A percentile compares a stretch with the other conserved stretches of the same genome.
Evolutionary conservation across 1,140 invertebrate genomes (phyloP).

Genomic region (Macrotrachela quadricornifera): DNA sequence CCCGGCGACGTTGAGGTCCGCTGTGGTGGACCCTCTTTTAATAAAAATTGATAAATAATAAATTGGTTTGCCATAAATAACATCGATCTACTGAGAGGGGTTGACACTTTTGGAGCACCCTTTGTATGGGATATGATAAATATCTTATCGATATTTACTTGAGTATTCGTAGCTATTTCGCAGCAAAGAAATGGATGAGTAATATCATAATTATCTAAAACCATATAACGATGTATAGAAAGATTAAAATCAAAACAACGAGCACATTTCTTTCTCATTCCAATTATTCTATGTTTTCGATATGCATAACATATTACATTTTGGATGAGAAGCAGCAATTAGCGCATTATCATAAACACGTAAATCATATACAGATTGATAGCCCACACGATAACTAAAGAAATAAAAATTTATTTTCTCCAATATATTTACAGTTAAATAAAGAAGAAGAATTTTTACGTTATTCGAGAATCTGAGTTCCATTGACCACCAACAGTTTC

Average conservation of each 20-base stretch:
- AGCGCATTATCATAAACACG: slow-evolving; percentile 62
- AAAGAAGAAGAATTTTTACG: slow-evolving; percentile 1
- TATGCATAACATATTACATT: slow-evolving; percentile 65
- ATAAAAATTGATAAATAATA: too few species aligned
- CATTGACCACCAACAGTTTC: slow-evolving; percentile 74
- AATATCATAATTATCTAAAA: slow-evolving; percentile 50
- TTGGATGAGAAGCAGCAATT: slow-evolving; percentile 54
- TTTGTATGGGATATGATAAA: neutral
- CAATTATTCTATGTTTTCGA: slow-evolving; percentile 52
- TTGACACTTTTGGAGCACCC: too few species aligned
- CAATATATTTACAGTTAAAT: neutral
- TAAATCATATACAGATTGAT: slow-evolving; percentile 60
- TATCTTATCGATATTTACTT: neutral
- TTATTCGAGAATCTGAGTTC: slow-evolving; percentile 63
- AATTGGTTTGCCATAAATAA: too few species aligned
- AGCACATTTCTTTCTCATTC: slow-evolving; percentile 60
- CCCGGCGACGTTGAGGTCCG: too few species aligned
- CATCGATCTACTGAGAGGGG: too few species aligned
- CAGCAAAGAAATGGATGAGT: slow-evolving; percentile 55
- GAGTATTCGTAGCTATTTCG: slow-evolving; percentile 41
- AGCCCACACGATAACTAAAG: slow-evolving; percentile 42
- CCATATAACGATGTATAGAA: slow-evolving; percentile 61
- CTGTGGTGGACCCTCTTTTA: too few species aligned
- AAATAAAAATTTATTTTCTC: neutral
- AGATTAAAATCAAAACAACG: slow-evolving; percentile 62